Conservation (phyloP, 2,113 vertebrate genomes). For the Salminus brasiliensis region DNA sequence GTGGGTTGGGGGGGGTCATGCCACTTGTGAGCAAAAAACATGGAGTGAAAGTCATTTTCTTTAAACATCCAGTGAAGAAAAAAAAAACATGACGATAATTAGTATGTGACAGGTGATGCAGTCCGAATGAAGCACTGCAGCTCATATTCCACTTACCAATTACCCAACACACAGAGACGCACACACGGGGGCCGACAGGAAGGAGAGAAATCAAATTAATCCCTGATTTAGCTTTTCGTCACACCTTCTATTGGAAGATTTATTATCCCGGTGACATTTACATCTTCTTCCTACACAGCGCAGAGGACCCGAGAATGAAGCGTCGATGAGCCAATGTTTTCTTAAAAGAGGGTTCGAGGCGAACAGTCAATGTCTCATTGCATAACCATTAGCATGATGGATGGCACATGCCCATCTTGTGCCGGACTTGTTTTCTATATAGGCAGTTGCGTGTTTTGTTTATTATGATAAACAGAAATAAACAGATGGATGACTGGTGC, state of each 20-base stretch:
- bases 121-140: conserved; percentile 33
- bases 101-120: conserved; percentile 50
- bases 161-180: background rate
- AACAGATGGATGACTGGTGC: background rate
- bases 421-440: background rate
- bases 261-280: conserved; percentile 33
- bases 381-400: background rate
- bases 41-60: conserved; percentile 40
- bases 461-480: background rate
- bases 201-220: conserved; percentile 19
- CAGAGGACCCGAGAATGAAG: background rate
- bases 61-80: conserved; percentile 58
- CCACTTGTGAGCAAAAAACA: background rate
- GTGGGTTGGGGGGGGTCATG: background rate
- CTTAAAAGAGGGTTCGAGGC: background rate
- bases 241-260: conserved; percentile 24
- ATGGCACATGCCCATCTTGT: background rate
- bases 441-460: background rate
- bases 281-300: background rate
- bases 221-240: conserved; percentile 23
- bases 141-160: conserved; percentile 25
- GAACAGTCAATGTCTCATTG: background rate
- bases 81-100: conserved; percentile 62
- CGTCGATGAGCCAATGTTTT: background rate
- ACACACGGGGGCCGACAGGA: conserved; percentile 2